phyloP scores from a whole-genome alignment of 2,113 vertebrate genomes.

The Corythornis madagascariensis region DNA sequence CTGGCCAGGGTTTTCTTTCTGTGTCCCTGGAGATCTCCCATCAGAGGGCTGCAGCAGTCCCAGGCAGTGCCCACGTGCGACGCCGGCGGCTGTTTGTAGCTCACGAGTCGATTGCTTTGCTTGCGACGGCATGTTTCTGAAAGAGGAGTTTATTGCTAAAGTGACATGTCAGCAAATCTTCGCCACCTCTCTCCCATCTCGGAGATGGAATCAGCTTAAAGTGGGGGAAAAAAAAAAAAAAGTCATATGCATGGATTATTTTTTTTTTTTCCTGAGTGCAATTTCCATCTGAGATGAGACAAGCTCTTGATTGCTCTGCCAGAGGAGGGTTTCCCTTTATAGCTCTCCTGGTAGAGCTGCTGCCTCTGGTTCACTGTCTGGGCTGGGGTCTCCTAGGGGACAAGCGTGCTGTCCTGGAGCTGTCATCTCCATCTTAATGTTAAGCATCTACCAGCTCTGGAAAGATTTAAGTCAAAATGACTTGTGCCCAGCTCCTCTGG shows the following conservation, averaged over 20 bases:
- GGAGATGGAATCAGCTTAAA: constrained; percentile 63
- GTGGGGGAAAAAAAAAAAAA: constrained; percentile 25
- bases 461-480: neutral
- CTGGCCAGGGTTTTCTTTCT: neutral
- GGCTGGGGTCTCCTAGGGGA: neutral
- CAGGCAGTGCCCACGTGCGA: neutral
- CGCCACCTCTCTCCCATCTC: constrained; percentile 45
- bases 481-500: neutral
- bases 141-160: constrained; percentile 62
- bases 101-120: neutral
- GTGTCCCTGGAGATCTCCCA: neutral
- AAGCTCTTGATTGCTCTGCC: constrained; percentile 57
- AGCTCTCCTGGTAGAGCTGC: constrained; percentile 21
- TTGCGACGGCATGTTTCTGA: constrained; percentile 24
- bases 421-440: neutral
- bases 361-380: neutral
- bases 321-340: constrained; percentile 66
- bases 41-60: neutral
- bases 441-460: neutral
- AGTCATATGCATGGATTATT: constrained; percentile 56
- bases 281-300: constrained; percentile 65
- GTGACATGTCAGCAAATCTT: constrained; percentile 68
- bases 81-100: neutral
- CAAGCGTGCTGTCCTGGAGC: neutral
- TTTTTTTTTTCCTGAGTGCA: neutral